These are phyloP conservation scores for Hydroisotoma schaefferi DNA, from an alignment of 2,888 invertebrate genomes.

Conservation along the genomic window DNA sequence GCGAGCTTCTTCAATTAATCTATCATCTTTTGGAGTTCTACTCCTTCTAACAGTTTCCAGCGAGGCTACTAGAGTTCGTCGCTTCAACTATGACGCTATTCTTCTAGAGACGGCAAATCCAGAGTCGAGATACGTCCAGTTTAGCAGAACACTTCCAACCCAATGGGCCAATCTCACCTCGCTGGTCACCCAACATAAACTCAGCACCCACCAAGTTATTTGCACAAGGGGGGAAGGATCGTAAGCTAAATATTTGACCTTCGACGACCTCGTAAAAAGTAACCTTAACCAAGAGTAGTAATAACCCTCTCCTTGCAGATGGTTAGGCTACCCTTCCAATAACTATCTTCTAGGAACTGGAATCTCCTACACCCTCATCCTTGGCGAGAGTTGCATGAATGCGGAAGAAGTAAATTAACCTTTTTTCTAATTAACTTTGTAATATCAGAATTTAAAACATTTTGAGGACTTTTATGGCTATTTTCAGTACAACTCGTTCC, in stretches of 20 bases:
- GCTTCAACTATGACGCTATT: background rate
- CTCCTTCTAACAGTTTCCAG: no score
- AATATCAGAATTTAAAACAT: background rate
- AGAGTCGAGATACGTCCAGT: background rate
- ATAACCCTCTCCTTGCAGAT: background rate
- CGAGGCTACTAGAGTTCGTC: background rate
- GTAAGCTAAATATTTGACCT: no score
- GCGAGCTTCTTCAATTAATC: no score
- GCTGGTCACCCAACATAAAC: background rate
- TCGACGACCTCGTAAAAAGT: no score
- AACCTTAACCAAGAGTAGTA: no score
- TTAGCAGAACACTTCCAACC: background rate
- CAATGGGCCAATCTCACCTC: background rate
- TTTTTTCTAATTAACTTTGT: background rate
- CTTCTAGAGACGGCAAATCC: background rate
- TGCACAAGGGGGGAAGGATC: slow-evolving; percentile 1
- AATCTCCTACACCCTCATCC: background rate
- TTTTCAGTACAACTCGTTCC: background rate
- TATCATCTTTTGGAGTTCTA: no score
- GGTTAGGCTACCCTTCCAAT: background rate
- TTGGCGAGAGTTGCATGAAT: background rate
- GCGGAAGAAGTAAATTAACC: slow-evolving; percentile 2
- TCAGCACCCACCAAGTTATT: background rate
- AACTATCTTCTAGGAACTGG: background rate
- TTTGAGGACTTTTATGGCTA: background rate